Evolutionary conservation across 2,797 vertebrate genomes (phyloP).

Genomic region (Avahi laniger): DNA sequence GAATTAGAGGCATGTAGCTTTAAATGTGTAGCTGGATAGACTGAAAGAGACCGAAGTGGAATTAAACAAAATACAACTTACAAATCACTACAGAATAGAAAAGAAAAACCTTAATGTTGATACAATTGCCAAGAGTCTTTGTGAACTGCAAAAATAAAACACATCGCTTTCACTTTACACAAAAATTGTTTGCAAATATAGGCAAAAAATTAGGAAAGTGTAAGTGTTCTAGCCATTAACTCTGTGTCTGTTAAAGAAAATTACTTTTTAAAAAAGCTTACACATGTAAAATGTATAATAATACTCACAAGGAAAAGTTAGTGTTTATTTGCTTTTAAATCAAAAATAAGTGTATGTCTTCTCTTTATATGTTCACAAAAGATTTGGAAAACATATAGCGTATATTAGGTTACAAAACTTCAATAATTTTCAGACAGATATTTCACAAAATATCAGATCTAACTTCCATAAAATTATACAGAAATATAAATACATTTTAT

Average conservation of each 20-base stretch:
- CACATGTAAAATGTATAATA: not conserved
- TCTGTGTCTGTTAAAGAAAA: not conserved
- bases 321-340: not conserved
- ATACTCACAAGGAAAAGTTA: not conserved
- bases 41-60: not conserved
- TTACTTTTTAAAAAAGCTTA: not conserved
- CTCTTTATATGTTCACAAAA: not conserved
- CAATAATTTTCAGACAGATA: not conserved
- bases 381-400: not conserved
- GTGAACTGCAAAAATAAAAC: not conserved
- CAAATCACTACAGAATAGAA: not conserved
- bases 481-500: not conserved
- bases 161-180: not conserved
- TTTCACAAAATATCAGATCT: not conserved
- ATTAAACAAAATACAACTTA: not conserved
- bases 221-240: not conserved
- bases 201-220: not conserved
- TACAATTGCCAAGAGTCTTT: not conserved
- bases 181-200: not conserved
- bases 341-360: not conserved
- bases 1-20: not conserved
- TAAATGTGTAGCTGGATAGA: not conserved
- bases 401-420: not conserved
- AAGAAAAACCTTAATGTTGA: not conserved
- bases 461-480: not conserved